phyloP scores from a whole-genome alignment of 2,113 vertebrate genomes.

The Colinus virginianus region DNA sequence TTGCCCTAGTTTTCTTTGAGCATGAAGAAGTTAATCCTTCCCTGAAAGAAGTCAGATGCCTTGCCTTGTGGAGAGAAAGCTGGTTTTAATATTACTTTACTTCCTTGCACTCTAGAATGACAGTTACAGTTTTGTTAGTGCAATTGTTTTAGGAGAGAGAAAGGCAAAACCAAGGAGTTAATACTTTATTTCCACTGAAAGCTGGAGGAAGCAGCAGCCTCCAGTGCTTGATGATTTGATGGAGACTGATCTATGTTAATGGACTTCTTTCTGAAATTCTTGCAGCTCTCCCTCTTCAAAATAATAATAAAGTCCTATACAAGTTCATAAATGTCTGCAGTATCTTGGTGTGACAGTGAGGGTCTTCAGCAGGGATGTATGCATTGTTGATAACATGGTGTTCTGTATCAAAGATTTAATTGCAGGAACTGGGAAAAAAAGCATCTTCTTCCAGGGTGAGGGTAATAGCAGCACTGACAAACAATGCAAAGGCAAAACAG shows the following conservation, averaged over 20 bases:
- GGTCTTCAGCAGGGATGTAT: background rate
- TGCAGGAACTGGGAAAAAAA: background rate
- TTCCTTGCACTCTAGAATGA: background rate
- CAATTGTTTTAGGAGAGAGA: background rate
- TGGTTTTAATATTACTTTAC: background rate
- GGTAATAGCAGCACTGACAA: constrained; percentile 29
- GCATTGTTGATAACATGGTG: background rate
- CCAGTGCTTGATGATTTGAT: background rate
- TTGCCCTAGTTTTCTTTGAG: constrained; percentile 44
- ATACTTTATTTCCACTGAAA: background rate
- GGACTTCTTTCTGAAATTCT: background rate
- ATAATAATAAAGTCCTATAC: background rate
- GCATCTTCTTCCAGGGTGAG: background rate
- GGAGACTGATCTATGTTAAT: background rate
- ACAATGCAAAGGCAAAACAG: background rate
- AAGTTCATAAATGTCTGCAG: background rate
- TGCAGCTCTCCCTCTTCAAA: background rate
- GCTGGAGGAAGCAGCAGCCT: background rate
- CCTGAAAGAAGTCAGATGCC: background rate
- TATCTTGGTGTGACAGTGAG: background rate
- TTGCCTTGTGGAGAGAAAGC: constrained; percentile 24
- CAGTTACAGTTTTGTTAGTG: background rate
- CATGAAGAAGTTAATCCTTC: constrained; percentile 23
- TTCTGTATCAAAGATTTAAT: background rate
- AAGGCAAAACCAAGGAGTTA: background rate